A percentile compares a stretch with the other conserved stretches of the same genome.
Evolutionary conservation across 1,140 invertebrate species (phyloP).

Genomic region (Scaptomyza pallida): DNA sequence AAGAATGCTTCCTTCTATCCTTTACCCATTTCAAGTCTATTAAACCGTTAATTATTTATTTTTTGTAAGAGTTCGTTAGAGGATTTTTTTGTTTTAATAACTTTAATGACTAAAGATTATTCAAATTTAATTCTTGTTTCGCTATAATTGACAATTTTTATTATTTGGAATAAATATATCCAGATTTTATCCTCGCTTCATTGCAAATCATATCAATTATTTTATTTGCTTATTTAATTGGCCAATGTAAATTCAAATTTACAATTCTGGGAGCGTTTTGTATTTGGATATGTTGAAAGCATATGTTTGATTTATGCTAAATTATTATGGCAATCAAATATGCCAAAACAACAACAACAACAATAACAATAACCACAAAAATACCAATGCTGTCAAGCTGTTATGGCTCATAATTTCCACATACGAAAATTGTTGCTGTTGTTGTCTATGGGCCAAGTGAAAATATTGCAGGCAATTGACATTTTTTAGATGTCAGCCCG

Average conservation of each 20-base stretch:
- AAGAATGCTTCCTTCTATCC: too few species aligned
- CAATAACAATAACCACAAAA: background rate
- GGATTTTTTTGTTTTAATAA: too few species aligned
- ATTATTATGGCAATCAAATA: constrained; percentile 28
- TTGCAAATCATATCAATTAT: too few species aligned
- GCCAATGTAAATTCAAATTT: background rate
- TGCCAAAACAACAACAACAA: constrained; percentile 14
- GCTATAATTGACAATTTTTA: too few species aligned
- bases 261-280: background rate
- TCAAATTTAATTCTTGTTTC: too few species aligned
- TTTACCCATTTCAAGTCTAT: too few species aligned
- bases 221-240: constrained; percentile 2
- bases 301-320: constrained; percentile 26
- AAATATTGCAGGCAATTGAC: constrained; percentile 43
- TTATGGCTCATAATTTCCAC: constrained; percentile 32
- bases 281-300: constrained; percentile 25
- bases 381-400: constrained; percentile 32
- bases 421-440: constrained; percentile 10
- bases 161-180: too few species aligned
- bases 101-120: too few species aligned
- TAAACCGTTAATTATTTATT: too few species aligned
- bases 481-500: constrained; percentile 51
- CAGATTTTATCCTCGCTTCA: too few species aligned
- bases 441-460: constrained; percentile 15
- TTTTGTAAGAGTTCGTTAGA: too few species aligned